A percentile compares a stretch with the other conserved stretches of the same genome.
Evolutionary conservation across 2,797 vertebrate species (phyloP).

Genomic region (Gallinago nigripennis): DNA sequence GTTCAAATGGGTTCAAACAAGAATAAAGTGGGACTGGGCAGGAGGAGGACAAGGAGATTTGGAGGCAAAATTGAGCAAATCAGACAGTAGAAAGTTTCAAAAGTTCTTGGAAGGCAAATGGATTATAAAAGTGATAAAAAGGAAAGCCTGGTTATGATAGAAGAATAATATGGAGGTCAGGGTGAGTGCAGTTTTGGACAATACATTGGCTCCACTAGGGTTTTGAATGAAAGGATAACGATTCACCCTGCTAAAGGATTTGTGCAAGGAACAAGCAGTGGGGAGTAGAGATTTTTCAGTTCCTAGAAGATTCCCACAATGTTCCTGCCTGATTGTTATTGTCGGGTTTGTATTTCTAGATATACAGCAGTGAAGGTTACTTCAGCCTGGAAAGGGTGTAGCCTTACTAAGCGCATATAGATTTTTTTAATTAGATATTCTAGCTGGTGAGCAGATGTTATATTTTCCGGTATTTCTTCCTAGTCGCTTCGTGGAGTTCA

Average conservation of each 20-base stretch:
- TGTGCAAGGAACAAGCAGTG: slow-evolving; percentile 5
- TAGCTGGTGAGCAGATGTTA: background rate
- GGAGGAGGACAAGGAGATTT: slow-evolving; percentile 37
- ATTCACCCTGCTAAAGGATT: slow-evolving; percentile 41
- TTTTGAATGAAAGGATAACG: slow-evolving; percentile 50
- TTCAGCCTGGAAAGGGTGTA: background rate
- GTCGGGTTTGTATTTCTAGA: slow-evolving; percentile 1
- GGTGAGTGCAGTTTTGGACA: slow-evolving; percentile 37
- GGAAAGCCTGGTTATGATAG: background rate
- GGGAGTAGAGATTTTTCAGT: slow-evolving; percentile 34
- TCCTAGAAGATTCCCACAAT: slow-evolving; percentile 47
- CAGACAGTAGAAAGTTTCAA: slow-evolving; percentile 15
- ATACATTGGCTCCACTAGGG: background rate
- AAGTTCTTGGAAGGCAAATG: slow-evolving; percentile 51
- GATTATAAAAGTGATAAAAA: slow-evolving; percentile 24
- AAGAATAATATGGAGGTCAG: slow-evolving; percentile 26
- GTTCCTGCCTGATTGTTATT: slow-evolving; percentile 27
- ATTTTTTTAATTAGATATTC: slow-evolving; percentile 8
- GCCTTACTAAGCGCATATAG: background rate
- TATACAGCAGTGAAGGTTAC: background rate
- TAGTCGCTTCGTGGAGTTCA: rapidly evolving
- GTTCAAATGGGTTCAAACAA: slow-evolving; percentile 13
- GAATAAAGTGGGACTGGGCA: slow-evolving; percentile 56
- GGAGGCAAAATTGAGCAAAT: slow-evolving; percentile 13
- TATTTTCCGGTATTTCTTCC: background rate